These are phyloP conservation scores for Montipora foliosa DNA, from an alignment of 64 coral and sea anemone species.

Conservation along the genomic window DNA sequence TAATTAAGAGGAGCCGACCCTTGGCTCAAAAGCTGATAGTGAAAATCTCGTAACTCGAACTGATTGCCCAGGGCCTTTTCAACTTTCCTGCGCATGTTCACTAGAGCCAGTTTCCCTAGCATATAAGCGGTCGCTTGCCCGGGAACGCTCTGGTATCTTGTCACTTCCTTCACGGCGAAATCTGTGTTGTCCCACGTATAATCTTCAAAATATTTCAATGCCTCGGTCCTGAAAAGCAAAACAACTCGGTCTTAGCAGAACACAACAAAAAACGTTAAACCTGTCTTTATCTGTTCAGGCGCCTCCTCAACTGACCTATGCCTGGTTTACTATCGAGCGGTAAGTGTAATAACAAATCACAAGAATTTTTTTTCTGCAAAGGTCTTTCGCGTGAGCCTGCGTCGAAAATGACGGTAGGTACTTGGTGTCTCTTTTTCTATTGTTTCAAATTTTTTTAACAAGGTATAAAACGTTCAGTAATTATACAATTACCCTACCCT, in stretches of 20 bases:
- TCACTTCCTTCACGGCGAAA: slow-evolving; percentile 77
- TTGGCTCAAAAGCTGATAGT: slow-evolving; percentile 83
- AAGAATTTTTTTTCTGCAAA: too few species aligned
- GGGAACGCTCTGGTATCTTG: slow-evolving; percentile 73
- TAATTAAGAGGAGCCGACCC: slow-evolving; percentile 79
- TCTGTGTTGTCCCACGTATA: slow-evolving; percentile 77
- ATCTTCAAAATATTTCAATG: slow-evolving; percentile 35
- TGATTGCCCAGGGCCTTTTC: slow-evolving; percentile 45
- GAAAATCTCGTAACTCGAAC: slow-evolving; percentile 77
- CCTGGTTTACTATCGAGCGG: too few species aligned
- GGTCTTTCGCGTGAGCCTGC: too few species aligned
- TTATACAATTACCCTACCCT: too few species aligned
- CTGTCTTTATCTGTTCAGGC: background rate
- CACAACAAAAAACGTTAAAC: background rate
- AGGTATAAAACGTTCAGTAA: too few species aligned
- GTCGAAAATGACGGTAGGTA: too few species aligned
- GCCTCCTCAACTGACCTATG: background rate
- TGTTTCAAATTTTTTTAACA: too few species aligned
- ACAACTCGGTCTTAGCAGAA: background rate
- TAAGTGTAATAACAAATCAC: too few species aligned
- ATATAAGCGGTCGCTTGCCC: slow-evolving; percentile 92
- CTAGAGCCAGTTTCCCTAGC: slow-evolving; percentile 85
- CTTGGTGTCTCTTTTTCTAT: too few species aligned
- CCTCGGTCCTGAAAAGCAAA: slow-evolving; percentile 42
- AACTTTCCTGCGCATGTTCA: slow-evolving; percentile 64